phyloP scores from a whole-genome alignment of 2,797 vertebrate species.

The Rhincodon typus region DNA sequence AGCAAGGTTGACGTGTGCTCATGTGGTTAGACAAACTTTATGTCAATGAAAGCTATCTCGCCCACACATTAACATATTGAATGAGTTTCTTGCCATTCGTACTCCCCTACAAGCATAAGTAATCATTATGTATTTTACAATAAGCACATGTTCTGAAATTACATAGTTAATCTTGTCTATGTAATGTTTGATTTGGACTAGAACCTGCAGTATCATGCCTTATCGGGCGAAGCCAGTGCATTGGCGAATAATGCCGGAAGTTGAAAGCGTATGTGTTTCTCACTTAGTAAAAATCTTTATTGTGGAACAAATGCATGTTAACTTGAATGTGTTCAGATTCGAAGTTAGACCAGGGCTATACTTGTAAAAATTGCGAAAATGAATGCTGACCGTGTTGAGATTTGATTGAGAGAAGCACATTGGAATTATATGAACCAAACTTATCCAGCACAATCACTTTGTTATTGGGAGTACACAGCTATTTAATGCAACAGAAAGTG shows the following conservation, averaged over 20 bases:
- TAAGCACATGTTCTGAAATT: neutral
- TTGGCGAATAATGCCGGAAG: neutral
- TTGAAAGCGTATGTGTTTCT: neutral
- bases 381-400: neutral
- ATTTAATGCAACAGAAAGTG: neutral
- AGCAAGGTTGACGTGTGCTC: neutral
- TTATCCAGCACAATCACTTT: neutral
- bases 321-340: neutral
- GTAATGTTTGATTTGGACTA: neutral
- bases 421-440: neutral
- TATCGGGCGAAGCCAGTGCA: neutral
- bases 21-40: neutral
- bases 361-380: neutral
- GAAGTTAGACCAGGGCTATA: neutral
- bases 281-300: neutral
- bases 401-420: neutral
- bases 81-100: slow-evolving; percentile 7
- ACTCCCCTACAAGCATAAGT: neutral
- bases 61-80: slow-evolving; percentile 29
- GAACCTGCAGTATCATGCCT: neutral
- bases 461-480: neutral
- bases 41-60: slow-evolving; percentile 10
- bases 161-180: neutral
- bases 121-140: neutral
- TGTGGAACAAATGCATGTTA: neutral